Evolutionary conservation across 2,113 vertebrate species (phyloP), one percentile per base, ranked within the genome.

Genomic region (Silurus glanis): DNA sequence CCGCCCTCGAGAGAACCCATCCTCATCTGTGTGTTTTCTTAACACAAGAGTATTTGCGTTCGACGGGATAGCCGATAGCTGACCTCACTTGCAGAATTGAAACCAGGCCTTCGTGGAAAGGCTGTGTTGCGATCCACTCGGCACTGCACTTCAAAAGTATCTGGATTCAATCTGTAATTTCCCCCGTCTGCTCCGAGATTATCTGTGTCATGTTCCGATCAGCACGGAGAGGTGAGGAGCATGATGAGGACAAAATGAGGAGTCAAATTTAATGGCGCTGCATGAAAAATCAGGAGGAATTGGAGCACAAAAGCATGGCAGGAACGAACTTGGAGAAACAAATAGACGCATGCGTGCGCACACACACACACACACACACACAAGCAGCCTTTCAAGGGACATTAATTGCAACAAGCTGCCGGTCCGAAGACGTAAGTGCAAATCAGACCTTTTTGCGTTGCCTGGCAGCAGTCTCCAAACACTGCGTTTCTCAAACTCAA

Each of bases 341-440:
- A 89, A 84, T 86, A 91, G 89, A 91, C 58, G 89, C 71, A 59
- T 88, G 74, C 19, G 62, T 23, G 62, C 8, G 89, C 90, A 61
- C 64, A 79, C 28, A 87, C 83, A 80, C 78, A 85, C 58, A 62
- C 82, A 53, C 25, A 53, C 87, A 84, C 82, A 74, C 87, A 56
- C 64, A 45, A 45, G 16, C 66, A 9, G 28, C 59, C 86, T 88
- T 87, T 90, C 90, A 17, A 85, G 89, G 67, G 91, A 90, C 84
- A 80, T 90, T 93, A 94, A 95, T 94, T 93, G 92, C 91, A 92
- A 93, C 92, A 94, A 94, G 93, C 91, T 93, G 92, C 91, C 88
- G 91, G 90, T 88, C 90, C 89, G 89, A 92, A 93, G 88, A 94
- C 91, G 91, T 92, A 91, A 93, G 90, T 86, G 89, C 91, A 93